These are phyloP conservation scores for Loriculus beryllinus DNA, from an alignment of 2,797 vertebrate genomes.

Conservation along the genomic window DNA sequence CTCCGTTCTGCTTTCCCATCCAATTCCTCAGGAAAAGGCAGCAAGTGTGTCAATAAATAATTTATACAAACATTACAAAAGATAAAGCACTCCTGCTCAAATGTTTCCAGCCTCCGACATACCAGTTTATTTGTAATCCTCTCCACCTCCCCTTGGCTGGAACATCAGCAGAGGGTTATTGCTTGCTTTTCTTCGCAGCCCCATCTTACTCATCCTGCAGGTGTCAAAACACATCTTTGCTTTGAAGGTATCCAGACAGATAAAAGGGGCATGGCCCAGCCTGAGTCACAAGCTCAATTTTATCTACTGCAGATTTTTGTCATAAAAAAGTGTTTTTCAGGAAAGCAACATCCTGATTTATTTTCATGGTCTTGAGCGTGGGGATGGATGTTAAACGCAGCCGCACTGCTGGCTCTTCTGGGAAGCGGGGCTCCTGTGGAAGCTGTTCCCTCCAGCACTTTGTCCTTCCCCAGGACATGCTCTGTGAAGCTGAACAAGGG, in stretches of 20 bases:
- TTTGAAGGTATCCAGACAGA: background rate
- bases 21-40: conserved; percentile 43
- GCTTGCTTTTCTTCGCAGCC: background rate
- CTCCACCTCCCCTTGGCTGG: background rate
- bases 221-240: background rate
- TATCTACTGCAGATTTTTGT: background rate
- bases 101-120: background rate
- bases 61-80: conserved; percentile 47
- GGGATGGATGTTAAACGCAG: background rate
- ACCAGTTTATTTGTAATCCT: conserved; percentile 17
- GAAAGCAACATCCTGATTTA: background rate
- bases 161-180: background rate
- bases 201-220: background rate
- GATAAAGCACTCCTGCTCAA: conserved; percentile 32
- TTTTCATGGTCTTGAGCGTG: accelerated
- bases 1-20: conserved; percentile 21
- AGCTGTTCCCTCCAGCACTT: background rate
- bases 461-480: background rate
- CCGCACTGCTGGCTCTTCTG: accelerated
- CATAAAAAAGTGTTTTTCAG: background rate
- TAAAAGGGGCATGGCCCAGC: background rate
- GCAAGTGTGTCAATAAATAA: conserved; percentile 61
- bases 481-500: background rate
- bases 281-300: background rate
- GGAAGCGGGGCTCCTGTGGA: background rate